Evolutionary conservation across 2,797 vertebrate genomes (phyloP), one percentile per base, ranked within the genome.

Genomic region (Mormyrops attenuatus): DNA sequence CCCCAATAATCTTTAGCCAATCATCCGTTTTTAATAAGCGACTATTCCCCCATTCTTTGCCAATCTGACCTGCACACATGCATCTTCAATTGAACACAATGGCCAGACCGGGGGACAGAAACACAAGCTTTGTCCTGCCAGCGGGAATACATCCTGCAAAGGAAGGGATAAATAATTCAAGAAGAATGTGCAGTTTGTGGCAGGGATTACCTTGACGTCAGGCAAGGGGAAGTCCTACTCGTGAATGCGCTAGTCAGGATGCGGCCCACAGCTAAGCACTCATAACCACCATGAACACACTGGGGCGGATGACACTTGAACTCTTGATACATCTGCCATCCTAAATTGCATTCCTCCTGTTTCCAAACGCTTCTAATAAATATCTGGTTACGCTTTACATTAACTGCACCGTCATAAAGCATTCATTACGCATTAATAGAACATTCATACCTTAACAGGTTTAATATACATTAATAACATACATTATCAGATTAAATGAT

Each of bases 341-440:
- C 60, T 49, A 73, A 87, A 77, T 77, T 69, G 30, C 85, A 89
- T 89, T 89, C 69, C 85, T 49, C 89, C 50, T 47, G 34, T 77
- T 44, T 89, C 47, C 85, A 53, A 17, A 41, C 53, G 84, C 49
- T 66, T 85, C 55, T 4, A 20, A 85, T 52, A 50, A 77, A 89
- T 89, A 60, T 60, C 55, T 60, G 55, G 55, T 22, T 60, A 60
- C 55, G 6, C 20, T 63, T 26, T 26, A 63, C n/a, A 26, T 63
- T 63, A 26, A 63, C 60, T 26, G 60, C 60, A 63, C 60, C 8
- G 26, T 63, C 22, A 60, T n/a, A 57, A 57, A 57, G 55, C 55
- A 55, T 55, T 55, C 17, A 55, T n/a, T 55, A 55, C 1, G 17
- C 17, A 55, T 55, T 55, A 55, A 55, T 20, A 55, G 53, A 55